Base-by-base conservation (phyloP, 2,888 invertebrate species). In the Lochmaea crataegi region DNA sequence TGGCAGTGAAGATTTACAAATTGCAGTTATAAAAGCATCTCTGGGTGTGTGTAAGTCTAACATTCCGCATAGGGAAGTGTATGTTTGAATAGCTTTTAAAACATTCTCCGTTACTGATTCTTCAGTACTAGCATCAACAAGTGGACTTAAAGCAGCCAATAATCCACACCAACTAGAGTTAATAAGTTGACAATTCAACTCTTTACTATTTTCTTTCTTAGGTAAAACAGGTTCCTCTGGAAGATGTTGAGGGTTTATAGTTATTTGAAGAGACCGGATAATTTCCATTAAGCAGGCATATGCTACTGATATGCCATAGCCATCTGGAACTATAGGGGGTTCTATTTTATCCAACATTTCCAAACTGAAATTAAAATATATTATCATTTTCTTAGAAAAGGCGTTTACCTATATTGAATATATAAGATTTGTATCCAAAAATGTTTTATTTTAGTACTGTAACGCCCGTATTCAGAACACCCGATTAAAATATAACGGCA, bases 311-410 rank as follows among this genome's bases (percentile, higher is more conserved):
- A 99, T 94, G 5, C 98, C 97, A 87, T 99, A 99, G 0, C 99
- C 98, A 78, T 99, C 98, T n/a, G 96, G 96, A 78, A 99, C 94
- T 12, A 91, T 87, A 0, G 98, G 98, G 9, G 98, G 96, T 82
- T 99, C 99, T 18, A 94, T 91, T 85, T 98, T 96, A 84, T 99
- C 99, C 81, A 98, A 86, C 94, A 98, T 95, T 86, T 99, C 99
- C 85, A 99, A 90, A 84, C 97, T 96, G 85, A 71, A 87, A 85
- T 38, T 63, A 42, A 57, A 53, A 16, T n/a, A 48, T 2, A 48
- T 48, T n/a, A n/a, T n/a, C n/a, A 48, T 12, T 12, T 45, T 32
- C 32, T 38, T 38, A 7, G 32, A 38, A 9, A 7, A 16, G 14
- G n/a, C 7, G 12, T 11, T 51, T 51, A n/a, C n/a, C n/a, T n/a